Conservation (phyloP, 2,888 invertebrate species). For the Embidobia sp. region DNA sequence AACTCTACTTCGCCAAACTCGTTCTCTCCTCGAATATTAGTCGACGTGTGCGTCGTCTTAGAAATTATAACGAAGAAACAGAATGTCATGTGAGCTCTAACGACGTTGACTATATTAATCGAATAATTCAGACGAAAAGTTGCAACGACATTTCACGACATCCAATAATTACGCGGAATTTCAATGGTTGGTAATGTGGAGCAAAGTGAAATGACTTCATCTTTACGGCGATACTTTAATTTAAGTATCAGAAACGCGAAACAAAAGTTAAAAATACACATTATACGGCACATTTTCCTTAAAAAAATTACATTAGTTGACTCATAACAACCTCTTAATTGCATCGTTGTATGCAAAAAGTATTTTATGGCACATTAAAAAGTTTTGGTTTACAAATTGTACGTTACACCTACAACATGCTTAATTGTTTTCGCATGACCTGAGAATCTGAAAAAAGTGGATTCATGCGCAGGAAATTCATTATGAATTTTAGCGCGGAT, state of each 20-base stretch:
- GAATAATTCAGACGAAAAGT: slow-evolving; percentile 19
- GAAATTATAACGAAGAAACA: slow-evolving; percentile 9
- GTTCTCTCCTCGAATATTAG: slow-evolving; percentile 5
- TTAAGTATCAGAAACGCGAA: slow-evolving; percentile 7
- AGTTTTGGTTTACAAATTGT: background rate
- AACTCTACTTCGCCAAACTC: slow-evolving; percentile 22
- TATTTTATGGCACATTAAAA: background rate
- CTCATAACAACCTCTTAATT: slow-evolving; percentile 4
- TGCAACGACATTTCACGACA: background rate
- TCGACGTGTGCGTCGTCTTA: slow-evolving; percentile 14
- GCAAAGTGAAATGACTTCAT: background rate
- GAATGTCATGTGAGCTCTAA: background rate
- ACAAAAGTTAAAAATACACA: slow-evolving; percentile 8
- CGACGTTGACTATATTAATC: slow-evolving; percentile 4
- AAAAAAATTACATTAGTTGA: slow-evolving; percentile 24
- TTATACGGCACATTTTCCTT: background rate
- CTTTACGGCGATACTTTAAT: slow-evolving; percentile 12
- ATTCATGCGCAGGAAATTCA: background rate
- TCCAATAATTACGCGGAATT: slow-evolving; percentile 4
- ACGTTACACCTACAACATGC: background rate
- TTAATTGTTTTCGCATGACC: background rate
- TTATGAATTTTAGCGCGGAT: too few species aligned
- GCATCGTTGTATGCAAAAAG: background rate
- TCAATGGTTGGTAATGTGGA: background rate
- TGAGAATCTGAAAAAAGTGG: background rate